Evolutionary conservation across 2,797 vertebrate species (phyloP), one percentile per base, ranked within the genome.

Genomic region (Chrosomus eos): DNA sequence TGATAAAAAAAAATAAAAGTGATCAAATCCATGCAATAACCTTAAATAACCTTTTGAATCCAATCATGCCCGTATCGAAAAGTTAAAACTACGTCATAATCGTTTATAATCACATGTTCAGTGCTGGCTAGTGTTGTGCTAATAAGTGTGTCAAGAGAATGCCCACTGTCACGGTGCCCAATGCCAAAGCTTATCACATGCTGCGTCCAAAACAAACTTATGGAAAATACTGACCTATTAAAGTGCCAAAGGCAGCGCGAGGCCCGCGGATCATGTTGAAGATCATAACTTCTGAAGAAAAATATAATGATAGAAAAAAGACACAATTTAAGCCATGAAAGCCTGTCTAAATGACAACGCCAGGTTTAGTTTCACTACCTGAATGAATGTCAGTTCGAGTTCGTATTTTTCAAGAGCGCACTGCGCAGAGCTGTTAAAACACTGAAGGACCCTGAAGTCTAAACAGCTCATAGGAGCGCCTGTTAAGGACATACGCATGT

Each of bases 151-250:
- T 55, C 8, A 45, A 48, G 48, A 48, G 48, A 55, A 71, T 60
- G 33, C 16, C 10, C n/a, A 16, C 19, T 60, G 7, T 33, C 45
- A 48, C 45, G 19, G 51, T 53, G 16, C 23, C 60, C 3, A 16
- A 7, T 58, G 62, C 7, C 51, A 77, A 67, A 28, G 11, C 13
- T 60, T 2, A 19, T 84, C 40, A 11, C 6, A 21, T n/a, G 5
- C 31, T 7, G 81, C 31, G 58, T 28, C 33, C 7, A 53, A 19
- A 38, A 3, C 71, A 82, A 48, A 78, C 13, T 7, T 21, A 10
- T 2, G 4, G 36, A 73, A 78, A 4, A 71, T 90, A 94, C 95
- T 71, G 87, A 92, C 94, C 95, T 28, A 91, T 14, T 0, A 92
- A 1, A 53, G 60, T 88, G 23, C 85, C 80, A 0, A 93, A 38